Evolutionary conservation across 2,113 vertebrate genomes (phyloP).

Genomic region (Chiloscyllium plagiosum): DNA sequence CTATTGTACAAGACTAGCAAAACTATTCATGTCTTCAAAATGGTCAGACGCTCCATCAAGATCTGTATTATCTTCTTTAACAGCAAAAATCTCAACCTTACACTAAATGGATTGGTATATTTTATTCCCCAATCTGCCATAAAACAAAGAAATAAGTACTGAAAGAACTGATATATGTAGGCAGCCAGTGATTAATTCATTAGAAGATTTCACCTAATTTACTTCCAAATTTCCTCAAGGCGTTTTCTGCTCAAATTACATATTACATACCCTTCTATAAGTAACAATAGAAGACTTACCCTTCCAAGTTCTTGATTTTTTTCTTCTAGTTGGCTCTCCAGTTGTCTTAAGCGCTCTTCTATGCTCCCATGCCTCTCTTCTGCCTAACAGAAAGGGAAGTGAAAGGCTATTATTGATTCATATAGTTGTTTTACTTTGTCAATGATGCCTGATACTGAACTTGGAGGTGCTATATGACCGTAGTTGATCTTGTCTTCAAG

Average conservation of each 20-base stretch:
- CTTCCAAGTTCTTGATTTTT: conserved; percentile 93
- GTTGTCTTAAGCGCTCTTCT: conserved; percentile 85
- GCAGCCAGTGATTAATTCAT: background rate
- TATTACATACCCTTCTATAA: background rate
- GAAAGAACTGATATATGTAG: background rate
- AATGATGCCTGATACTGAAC: background rate
- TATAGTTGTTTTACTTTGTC: background rate
- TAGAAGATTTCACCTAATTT: background rate
- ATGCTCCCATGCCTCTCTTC: conserved; percentile 92
- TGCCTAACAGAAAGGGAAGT: conserved; percentile 62
- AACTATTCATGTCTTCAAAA: background rate
- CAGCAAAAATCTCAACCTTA: background rate
- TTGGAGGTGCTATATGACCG: background rate
- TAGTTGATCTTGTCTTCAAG: background rate
- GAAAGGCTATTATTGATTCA: background rate
- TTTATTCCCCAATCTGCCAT: background rate
- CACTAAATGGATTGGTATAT: background rate
- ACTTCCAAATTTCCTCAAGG: background rate
- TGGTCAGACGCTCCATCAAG: background rate
- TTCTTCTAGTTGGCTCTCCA: conserved; percentile 90
- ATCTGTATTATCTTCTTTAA: background rate
- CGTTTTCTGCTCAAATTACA: background rate
- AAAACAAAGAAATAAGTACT: background rate
- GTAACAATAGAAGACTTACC: conserved; percentile 56
- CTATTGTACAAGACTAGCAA: background rate